phyloP scores from a whole-genome alignment of 1,140 invertebrate genomes.

The Neodiprion virginianus region DNA sequence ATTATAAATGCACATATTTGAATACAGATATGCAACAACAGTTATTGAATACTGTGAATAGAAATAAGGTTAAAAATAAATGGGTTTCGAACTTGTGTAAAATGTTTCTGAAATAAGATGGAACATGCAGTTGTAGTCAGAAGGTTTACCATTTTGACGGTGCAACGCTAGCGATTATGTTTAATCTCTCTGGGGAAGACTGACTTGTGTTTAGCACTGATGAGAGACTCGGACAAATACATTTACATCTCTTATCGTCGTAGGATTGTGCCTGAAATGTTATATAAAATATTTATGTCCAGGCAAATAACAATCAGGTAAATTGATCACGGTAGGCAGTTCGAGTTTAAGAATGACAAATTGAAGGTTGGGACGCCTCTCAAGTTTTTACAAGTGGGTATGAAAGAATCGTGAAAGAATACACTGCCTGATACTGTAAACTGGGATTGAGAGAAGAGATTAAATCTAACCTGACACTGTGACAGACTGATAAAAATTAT shows the following conservation, averaged over 20 bases:
- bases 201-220: slow-evolving; percentile 78
- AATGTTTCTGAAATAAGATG: too few relatives aligned
- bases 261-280: slow-evolving; percentile 72
- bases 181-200: slow-evolving; percentile 64
- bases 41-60: too few relatives aligned
- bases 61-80: too few relatives aligned
- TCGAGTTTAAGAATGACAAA: too few relatives aligned
- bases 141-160: slow-evolving; percentile 76
- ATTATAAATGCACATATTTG: not conserved
- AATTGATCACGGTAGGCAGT: too few relatives aligned
- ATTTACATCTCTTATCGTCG: slow-evolving; percentile 89
- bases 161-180: slow-evolving; percentile 80
- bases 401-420: too few relatives aligned
- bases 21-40: not conserved
- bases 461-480: not conserved
- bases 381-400: too few relatives aligned
- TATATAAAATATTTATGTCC: not conserved
- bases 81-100: too few relatives aligned
- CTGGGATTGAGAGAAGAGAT: not conserved
- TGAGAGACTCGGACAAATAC: slow-evolving; percentile 81
- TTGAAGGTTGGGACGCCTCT: too few relatives aligned
- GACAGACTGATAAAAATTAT: not conserved
- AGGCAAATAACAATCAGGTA: too few relatives aligned
- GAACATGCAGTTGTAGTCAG: not conserved
- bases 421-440: not conserved